phyloP scores from a whole-genome alignment of 2,888 invertebrate species.

The Eurytoma adleriae region DNA sequence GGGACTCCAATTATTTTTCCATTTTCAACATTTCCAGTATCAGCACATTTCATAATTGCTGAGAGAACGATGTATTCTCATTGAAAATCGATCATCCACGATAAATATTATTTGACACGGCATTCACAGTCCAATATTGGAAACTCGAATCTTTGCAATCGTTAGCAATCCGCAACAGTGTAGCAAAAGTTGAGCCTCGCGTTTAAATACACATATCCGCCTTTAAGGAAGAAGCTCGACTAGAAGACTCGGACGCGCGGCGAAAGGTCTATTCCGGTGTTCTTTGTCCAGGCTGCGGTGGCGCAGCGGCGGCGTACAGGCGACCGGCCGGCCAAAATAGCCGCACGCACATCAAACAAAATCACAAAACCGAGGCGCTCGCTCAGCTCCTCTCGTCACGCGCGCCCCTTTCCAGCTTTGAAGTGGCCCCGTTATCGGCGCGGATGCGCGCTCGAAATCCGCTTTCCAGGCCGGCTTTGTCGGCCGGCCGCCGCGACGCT shows the following conservation, averaged over 20 bases:
- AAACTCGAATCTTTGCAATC: too few relatives aligned
- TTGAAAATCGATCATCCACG: too few relatives aligned
- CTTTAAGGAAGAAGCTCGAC: neutral
- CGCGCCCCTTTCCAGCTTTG: conserved; percentile 13
- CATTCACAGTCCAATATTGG: too few relatives aligned
- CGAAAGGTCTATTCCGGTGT: conserved; percentile 47
- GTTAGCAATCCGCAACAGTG: too few relatives aligned
- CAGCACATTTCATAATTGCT: too few relatives aligned
- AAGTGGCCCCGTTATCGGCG: conserved; percentile 10
- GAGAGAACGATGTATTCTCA: too few relatives aligned
- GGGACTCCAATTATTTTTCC: too few relatives aligned
- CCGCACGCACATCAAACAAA: conserved; percentile 65
- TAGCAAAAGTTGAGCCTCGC: too few relatives aligned
- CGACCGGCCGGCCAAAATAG: conserved; percentile 66
- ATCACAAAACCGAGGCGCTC: conserved; percentile 59
- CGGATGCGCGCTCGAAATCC: neutral
- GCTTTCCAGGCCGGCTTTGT: neutral
- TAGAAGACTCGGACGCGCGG: conserved; percentile 14
- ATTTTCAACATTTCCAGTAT: too few relatives aligned
- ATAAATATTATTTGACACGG: too few relatives aligned
- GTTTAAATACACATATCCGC: too few relatives aligned
- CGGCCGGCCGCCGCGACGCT: too few relatives aligned
- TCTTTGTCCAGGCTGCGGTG: conserved; percentile 58
- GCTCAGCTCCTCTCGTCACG: conserved; percentile 26
- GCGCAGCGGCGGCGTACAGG: conserved; percentile 61